These are phyloP conservation scores for Lampris megalopsis DNA, from an alignment of 2,113 vertebrate genomes.

Conservation along the genomic window DNA sequence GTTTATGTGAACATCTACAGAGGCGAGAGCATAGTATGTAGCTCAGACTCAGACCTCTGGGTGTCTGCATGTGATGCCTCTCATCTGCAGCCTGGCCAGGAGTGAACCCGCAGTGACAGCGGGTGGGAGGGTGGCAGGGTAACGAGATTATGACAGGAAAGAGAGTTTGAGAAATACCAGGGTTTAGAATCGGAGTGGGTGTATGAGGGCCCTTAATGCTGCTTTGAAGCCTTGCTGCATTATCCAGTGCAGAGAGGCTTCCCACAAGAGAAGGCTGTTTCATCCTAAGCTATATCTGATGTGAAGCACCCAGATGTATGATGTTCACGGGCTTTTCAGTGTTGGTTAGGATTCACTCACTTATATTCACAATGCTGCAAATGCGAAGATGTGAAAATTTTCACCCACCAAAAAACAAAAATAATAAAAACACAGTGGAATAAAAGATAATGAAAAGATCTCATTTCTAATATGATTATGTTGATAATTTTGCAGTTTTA, in stretches of 20 bases:
- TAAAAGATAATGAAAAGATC: too few species aligned
- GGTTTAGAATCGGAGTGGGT: constrained; percentile 28
- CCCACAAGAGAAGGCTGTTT: neutral
- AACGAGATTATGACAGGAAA: constrained; percentile 55
- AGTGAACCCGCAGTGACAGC: constrained; percentile 38
- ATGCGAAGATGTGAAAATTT: too few species aligned
- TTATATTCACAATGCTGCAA: too few species aligned
- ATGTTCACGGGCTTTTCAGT: too few species aligned
- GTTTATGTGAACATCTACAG: too few species aligned
- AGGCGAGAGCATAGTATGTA: neutral
- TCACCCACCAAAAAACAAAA: too few species aligned
- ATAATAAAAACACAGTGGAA: too few species aligned
- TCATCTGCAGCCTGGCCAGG: constrained; percentile 21
- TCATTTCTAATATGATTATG: neutral
- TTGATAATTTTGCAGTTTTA: neutral
- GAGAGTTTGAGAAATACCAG: constrained; percentile 14
- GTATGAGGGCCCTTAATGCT: constrained; percentile 18
- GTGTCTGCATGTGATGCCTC: constrained; percentile 12
- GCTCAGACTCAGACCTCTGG: constrained; percentile 16
- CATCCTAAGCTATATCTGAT: neutral
- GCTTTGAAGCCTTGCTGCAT: constrained; percentile 5
- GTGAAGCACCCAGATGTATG: too few species aligned
- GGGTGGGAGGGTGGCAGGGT: constrained; percentile 28
- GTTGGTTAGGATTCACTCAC: too few species aligned
- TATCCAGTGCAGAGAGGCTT: neutral